phyloP scores from a whole-genome alignment of 1,140 invertebrate species.

The Penaeus vannamei region DNA sequence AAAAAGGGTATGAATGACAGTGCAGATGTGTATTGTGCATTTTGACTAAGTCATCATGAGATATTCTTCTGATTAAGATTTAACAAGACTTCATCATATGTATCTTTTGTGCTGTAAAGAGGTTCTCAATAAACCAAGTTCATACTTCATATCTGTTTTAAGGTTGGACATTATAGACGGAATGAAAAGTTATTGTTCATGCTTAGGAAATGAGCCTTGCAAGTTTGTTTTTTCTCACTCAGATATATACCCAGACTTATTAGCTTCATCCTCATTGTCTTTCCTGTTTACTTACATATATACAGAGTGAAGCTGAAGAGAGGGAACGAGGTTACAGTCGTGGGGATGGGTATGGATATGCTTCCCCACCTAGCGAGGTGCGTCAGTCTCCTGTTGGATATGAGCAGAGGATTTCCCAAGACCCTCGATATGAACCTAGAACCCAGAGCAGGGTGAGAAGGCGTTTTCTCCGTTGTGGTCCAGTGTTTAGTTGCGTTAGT shows the following conservation, averaged over 20 bases:
- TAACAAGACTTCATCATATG: too few relatives aligned
- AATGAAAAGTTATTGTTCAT: too few relatives aligned
- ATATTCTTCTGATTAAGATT: too few relatives aligned
- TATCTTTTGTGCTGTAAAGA: too few relatives aligned
- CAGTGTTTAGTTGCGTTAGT: background rate
- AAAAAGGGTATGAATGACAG: too few relatives aligned
- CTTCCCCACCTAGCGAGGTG: constrained; percentile 28
- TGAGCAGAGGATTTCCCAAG: background rate
- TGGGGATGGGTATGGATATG: constrained; percentile 54
- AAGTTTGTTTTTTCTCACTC: too few relatives aligned
- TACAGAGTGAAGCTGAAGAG: constrained; percentile 50
- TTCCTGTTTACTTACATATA: background rate
- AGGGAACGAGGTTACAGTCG: constrained; percentile 53
- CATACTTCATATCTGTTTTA: too few relatives aligned
- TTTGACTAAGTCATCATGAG: too few relatives aligned
- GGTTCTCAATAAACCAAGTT: too few relatives aligned
- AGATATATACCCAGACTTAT: background rate
- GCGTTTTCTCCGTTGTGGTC: background rate
- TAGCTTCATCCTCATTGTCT: background rate
- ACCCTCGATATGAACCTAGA: constrained; percentile 26
- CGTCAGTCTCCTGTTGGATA: constrained; percentile 20
- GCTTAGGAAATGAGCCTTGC: too few relatives aligned
- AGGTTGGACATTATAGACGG: too few relatives aligned
- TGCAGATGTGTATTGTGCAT: too few relatives aligned
- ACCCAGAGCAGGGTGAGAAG: constrained; percentile 5